A percentile compares a stretch with the other conserved stretches of the same genome.
These are phyloP conservation scores for Ceriagrion tenellum DNA, from an alignment of 2,888 invertebrate species.

Conservation along the genomic window DNA sequence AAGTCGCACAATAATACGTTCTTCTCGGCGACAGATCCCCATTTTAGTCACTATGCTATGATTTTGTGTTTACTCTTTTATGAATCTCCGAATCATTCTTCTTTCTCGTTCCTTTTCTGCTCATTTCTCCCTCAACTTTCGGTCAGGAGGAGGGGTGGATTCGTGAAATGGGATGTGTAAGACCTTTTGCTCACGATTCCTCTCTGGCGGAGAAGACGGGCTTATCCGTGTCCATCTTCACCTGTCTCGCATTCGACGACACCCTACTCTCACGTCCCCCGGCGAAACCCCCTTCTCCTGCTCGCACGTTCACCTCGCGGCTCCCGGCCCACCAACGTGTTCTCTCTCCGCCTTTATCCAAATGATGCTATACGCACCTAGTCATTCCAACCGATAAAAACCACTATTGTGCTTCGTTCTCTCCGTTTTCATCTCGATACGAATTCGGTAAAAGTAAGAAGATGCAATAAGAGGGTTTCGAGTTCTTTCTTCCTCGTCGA, in stretches of 20 bases:
- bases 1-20: too few species aligned
- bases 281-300: too few species aligned
- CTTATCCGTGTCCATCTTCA: not conserved
- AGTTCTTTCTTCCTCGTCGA: not conserved
- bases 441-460: too few species aligned
- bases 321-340: too few species aligned
- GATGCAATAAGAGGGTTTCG: not conserved
- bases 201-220: not conserved
- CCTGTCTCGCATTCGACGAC: slow-evolving; percentile 6
- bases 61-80: not conserved
- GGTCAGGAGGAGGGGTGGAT: not conserved
- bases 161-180: not conserved
- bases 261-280: too few species aligned
- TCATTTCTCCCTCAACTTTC: not conserved
- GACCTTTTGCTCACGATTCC: not conserved
- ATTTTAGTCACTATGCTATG: too few species aligned
- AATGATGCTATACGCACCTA: not conserved
- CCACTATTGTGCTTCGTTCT: not conserved
- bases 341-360: not conserved
- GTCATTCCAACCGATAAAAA: not conserved
- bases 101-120: not conserved
- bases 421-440: too few species aligned
- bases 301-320: too few species aligned
- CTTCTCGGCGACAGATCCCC: too few species aligned
- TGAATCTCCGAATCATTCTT: not conserved